phyloP scores from a whole-genome alignment of 2,113 vertebrate species.

The Crotalus horridus region DNA sequence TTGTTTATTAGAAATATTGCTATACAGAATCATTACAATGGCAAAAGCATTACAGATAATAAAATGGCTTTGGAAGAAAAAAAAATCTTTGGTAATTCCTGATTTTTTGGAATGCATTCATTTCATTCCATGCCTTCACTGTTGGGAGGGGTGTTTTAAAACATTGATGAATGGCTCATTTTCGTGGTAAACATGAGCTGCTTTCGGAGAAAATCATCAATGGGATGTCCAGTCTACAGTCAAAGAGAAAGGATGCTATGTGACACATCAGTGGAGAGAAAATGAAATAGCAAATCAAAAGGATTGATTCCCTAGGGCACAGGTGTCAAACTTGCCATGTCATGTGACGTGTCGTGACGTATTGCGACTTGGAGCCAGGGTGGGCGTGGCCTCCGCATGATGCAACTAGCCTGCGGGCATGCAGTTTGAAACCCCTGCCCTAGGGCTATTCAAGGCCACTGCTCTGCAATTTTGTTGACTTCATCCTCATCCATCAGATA shows the following conservation, averaged over 20 bases:
- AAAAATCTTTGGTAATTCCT: conserved; percentile 33
- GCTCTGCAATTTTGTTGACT: background rate
- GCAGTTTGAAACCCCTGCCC: background rate
- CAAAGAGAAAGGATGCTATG: conserved; percentile 32
- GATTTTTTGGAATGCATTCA: conserved; percentile 25
- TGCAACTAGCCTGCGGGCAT: no score
- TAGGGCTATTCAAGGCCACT: background rate
- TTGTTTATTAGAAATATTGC: background rate
- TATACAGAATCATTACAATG: background rate
- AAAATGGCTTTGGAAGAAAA: background rate
- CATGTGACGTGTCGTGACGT: no score
- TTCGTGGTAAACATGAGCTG: conserved; percentile 27
- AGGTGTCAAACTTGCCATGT: no score
- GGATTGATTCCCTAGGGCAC: no score
- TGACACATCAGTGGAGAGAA: conserved; percentile 10
- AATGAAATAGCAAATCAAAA: conserved; percentile 24
- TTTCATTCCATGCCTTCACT: conserved; percentile 39
- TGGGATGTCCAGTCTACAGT: background rate
- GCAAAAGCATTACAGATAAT: conserved; percentile 22
- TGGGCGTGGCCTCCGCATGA: no score
- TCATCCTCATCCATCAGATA: background rate
- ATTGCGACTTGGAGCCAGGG: no score
- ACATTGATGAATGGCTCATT: conserved; percentile 35
- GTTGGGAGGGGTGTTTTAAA: conserved; percentile 27
- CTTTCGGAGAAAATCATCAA: conserved; percentile 40